These are phyloP conservation scores for Amorpha juglandis DNA, from an alignment of 2,888 invertebrate genomes.

Conservation along the genomic window DNA sequence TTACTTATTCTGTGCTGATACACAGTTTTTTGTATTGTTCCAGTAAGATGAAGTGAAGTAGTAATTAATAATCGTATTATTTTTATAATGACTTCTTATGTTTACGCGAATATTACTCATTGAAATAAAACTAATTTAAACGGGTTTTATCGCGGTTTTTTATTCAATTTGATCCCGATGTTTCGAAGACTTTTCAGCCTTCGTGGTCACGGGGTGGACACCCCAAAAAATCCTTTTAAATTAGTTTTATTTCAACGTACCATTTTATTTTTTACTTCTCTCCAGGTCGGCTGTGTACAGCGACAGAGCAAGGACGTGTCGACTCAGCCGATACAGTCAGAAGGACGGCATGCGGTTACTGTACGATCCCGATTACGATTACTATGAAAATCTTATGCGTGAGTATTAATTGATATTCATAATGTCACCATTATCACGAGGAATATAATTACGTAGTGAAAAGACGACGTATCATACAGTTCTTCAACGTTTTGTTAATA, in stretches of 20 bases:
- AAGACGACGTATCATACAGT: neutral
- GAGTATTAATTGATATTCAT: constrained; percentile 69
- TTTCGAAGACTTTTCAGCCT: too few relatives aligned
- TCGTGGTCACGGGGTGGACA: too few relatives aligned
- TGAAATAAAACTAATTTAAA: too few relatives aligned
- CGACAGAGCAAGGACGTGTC: constrained; percentile 92
- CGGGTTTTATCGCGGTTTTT: too few relatives aligned
- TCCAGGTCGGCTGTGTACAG: constrained; percentile 93
- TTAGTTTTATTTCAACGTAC: too few relatives aligned
- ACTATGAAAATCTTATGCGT: constrained; percentile 97
- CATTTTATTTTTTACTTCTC: too few relatives aligned
- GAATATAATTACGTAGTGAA: neutral
- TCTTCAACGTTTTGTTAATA: constrained; percentile 7
- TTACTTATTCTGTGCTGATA: neutral
- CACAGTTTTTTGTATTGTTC: neutral
- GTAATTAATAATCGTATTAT: too few relatives aligned
- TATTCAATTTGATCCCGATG: too few relatives aligned
- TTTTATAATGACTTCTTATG: too few relatives aligned
- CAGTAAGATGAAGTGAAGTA: neutral
- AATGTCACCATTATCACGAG: neutral
- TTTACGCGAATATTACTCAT: too few relatives aligned
- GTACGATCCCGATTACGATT: constrained; percentile 96
- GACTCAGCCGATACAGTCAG: constrained; percentile 93
- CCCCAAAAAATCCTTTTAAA: too few relatives aligned
- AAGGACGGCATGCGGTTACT: constrained; percentile 94